Percentiles rank a stretch among this genome's conserved stretches.
Evolutionary conservation across 2,888 invertebrate genomes (phyloP).

Genomic region (Lepetodrilus schrolli): DNA sequence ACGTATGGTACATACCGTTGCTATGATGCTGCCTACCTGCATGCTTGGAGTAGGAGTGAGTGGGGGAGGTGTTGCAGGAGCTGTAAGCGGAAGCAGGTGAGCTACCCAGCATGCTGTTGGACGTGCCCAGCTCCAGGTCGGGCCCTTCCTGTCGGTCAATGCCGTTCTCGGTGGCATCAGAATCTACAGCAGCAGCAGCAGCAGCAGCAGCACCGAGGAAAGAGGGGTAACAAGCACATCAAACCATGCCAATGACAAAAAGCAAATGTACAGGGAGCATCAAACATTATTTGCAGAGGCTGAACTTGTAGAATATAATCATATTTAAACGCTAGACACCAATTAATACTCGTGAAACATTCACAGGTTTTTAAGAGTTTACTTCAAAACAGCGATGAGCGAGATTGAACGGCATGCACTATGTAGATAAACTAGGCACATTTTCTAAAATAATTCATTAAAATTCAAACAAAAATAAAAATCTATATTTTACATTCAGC

Average conservation of each 20-base stretch:
- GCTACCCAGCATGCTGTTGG: conserved; percentile 31
- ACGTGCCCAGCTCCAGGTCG: conserved; percentile 34
- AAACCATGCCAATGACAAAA: conserved; percentile 26
- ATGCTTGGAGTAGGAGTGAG: neutral
- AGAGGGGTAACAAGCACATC: conserved; percentile 26
- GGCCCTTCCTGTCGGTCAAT: conserved; percentile 25
- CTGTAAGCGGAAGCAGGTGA: conserved; percentile 38
- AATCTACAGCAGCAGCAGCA: conserved; percentile 32
- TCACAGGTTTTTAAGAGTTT: neutral
- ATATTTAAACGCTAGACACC: neutral
- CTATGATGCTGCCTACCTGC: conserved; percentile 24
- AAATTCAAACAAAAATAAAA: too few relatives aligned
- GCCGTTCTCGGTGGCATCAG: conserved; percentile 31
- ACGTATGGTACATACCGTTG: neutral
- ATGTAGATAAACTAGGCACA: too few relatives aligned
- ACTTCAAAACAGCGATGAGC: too few relatives aligned
- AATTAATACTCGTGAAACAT: neutral
- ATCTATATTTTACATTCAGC: too few relatives aligned
- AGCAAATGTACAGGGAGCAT: neutral
- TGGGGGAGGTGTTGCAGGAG: neutral
- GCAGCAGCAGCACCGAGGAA: conserved; percentile 30
- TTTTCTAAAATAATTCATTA: too few relatives aligned
- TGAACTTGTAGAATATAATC: too few relatives aligned
- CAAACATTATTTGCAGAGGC: neutral
- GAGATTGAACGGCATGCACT: too few relatives aligned